Conservation (phyloP, 2,113 vertebrate species). For the Hemibagrus wyckioides region DNA sequence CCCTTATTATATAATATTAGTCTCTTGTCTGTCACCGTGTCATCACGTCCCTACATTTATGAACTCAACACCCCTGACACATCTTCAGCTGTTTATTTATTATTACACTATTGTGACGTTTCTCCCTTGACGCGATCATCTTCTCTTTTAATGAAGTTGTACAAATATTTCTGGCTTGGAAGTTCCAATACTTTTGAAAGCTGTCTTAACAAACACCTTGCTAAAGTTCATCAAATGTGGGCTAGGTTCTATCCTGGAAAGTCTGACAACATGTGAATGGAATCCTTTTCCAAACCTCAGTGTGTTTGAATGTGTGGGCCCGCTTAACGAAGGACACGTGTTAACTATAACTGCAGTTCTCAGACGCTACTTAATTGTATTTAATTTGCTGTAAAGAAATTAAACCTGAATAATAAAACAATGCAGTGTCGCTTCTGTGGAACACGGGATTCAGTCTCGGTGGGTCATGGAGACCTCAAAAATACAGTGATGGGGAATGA, state of each 20-base stretch:
- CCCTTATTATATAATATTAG: background rate
- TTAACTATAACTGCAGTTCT: conserved; percentile 42
- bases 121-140: background rate
- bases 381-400: conserved; percentile 55
- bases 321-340: conserved; percentile 47
- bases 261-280: conserved; percentile 43
- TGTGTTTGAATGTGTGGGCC: conserved; percentile 23
- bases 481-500: background rate
- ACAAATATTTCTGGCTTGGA: background rate
- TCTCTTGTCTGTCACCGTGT: background rate
- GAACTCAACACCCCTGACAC: background rate
- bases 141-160: background rate
- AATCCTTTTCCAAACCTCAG: conserved; percentile 49
- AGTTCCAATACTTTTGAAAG: background rate
- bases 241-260: conserved; percentile 28
- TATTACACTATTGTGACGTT: background rate
- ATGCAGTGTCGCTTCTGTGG: conserved; percentile 38
- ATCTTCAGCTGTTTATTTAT: background rate
- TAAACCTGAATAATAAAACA: conserved; percentile 52
- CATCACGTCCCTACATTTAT: background rate
- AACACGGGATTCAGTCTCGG: background rate
- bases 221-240: conserved; percentile 12
- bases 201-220: background rate
- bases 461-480: conserved; percentile 43
- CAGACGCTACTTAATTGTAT: conserved; percentile 49